phyloP scores from a whole-genome alignment of 1,140 invertebrate genomes.

The Spodoptera frugiperda region DNA sequence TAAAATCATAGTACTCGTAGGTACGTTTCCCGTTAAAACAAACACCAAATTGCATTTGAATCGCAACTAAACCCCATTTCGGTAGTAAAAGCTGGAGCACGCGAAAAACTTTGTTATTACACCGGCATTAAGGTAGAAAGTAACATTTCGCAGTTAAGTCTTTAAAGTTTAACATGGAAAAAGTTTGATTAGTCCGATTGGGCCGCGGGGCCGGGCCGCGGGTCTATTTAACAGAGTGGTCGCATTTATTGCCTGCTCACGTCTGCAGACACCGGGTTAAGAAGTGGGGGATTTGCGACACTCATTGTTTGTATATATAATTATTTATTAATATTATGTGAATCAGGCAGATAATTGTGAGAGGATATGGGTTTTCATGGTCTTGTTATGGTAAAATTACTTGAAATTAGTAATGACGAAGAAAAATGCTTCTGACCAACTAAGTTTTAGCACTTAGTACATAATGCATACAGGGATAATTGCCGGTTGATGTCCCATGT shows the following conservation, averaged over 20 bases:
- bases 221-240: conserved; percentile 63
- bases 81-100: conserved; percentile 3
- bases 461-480: too few relatives aligned
- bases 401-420: too few relatives aligned
- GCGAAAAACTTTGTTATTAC: not conserved
- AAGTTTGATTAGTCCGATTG: conserved; percentile 64
- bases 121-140: not conserved
- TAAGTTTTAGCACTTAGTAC: too few relatives aligned
- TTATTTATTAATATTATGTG: not conserved
- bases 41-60: too few relatives aligned
- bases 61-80: conserved; percentile 7
- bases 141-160: conserved; percentile 43
- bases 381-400: too few relatives aligned
- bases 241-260: conserved; percentile 65
- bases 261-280: conserved; percentile 42
- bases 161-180: conserved; percentile 58
- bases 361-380: too few relatives aligned
- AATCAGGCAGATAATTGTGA: not conserved
- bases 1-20: too few relatives aligned
- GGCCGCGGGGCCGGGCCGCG: conserved; percentile 54
- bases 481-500: too few relatives aligned
- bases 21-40: too few relatives aligned
- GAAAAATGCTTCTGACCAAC: too few relatives aligned
- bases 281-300: not conserved
- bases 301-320: too few relatives aligned